phyloP scores from a whole-genome alignment of 2,797 vertebrate species.

The Masticophis lateralis region DNA sequence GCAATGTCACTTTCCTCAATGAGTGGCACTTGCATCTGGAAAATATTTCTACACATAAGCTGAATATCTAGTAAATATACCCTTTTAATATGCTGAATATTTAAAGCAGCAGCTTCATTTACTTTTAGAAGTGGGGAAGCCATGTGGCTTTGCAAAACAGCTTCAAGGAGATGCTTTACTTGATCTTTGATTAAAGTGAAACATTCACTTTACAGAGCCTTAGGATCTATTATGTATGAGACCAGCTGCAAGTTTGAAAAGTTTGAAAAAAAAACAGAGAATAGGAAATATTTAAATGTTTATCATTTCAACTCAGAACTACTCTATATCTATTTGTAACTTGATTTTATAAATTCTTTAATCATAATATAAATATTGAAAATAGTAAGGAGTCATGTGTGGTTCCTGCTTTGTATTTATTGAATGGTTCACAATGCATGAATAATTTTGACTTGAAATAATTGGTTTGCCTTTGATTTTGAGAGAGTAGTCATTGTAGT shows the following conservation, averaged over 20 bases:
- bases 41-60: neutral
- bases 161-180: neutral
- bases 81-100: neutral
- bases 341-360: neutral
- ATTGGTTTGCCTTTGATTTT: neutral
- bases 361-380: neutral
- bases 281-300: neutral
- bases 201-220: neutral
- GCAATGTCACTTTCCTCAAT: neutral
- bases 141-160: neutral
- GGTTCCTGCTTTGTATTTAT: neutral
- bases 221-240: neutral
- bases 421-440: neutral
- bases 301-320: neutral
- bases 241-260: neutral
- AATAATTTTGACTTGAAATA: accelerated
- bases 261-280: neutral
- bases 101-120: neutral
- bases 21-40: neutral
- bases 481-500: accelerated
- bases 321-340: neutral
- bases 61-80: neutral
- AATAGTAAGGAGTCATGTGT: neutral
- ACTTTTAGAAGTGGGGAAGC: neutral
- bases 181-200: neutral